phyloP scores from a whole-genome alignment of 2,888 invertebrate genomes.

The Chydorus sphaericus region DNA sequence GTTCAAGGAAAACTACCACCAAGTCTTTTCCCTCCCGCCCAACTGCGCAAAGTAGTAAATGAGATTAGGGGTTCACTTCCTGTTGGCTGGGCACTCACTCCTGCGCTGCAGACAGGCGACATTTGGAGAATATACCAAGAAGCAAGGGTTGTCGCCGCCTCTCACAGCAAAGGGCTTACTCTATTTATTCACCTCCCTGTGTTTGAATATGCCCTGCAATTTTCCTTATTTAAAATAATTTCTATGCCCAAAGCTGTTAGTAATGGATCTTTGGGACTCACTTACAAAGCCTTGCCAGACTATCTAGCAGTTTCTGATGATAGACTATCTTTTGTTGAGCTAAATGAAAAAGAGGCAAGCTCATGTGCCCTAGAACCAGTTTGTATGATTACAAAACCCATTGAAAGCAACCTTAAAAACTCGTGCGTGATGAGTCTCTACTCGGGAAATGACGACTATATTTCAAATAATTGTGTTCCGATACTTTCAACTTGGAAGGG shows the following conservation, averaged over 20 bases:
- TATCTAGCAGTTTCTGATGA: neutral
- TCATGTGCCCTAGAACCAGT: neutral
- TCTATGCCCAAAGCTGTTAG: neutral
- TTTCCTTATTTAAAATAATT: neutral
- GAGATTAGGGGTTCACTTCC: neutral
- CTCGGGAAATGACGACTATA: neutral
- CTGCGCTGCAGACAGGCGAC: neutral
- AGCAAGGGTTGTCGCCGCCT: neutral
- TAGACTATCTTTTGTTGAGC: neutral
- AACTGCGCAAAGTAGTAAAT: neutral
- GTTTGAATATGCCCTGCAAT: neutral
- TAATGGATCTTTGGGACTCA: neutral
- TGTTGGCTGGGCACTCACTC: neutral
- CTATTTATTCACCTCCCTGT: neutral
- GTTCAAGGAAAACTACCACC: neutral
- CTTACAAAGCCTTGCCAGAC: neutral
- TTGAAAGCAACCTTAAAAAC: neutral
- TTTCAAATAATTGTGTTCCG: neutral
- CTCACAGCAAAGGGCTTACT: neutral
- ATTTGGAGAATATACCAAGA: neutral
- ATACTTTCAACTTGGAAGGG: neutral
- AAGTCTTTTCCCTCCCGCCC: neutral
- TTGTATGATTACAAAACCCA: neutral
- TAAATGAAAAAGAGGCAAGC: neutral
- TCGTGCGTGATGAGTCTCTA: neutral